These are phyloP conservation scores for Netelia fuscicornis DNA, from an alignment of 2,888 invertebrate genomes.

Conservation along the genomic window DNA sequence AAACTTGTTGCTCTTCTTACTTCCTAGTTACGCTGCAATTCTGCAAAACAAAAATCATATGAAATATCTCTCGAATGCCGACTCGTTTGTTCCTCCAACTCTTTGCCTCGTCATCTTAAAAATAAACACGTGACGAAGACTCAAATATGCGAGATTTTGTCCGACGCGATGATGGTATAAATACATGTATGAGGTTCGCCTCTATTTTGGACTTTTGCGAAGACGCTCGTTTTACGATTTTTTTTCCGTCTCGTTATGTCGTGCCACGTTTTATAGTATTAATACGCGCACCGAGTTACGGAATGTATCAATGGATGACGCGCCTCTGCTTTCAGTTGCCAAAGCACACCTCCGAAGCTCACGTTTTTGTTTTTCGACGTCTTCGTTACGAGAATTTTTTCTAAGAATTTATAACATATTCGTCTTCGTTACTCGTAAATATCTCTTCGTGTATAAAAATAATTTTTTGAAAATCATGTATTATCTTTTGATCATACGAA, in stretches of 20 bases:
- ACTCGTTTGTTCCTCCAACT: conserved; percentile 24
- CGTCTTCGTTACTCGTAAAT: too few species aligned
- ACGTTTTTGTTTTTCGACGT: background rate
- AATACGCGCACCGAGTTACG: background rate
- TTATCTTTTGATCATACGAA: too few species aligned
- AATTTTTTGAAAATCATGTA: too few species aligned
- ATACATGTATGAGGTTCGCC: conserved; percentile 39
- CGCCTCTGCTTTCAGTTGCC: background rate
- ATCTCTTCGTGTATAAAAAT: too few species aligned
- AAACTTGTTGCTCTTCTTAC: background rate
- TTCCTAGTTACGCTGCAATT: conserved; percentile 42
- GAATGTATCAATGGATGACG: conserved; percentile 58
- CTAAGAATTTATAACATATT: too few species aligned
- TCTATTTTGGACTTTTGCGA: conserved; percentile 57
- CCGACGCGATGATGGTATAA: conserved; percentile 49
- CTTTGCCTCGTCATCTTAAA: conserved; percentile 44
- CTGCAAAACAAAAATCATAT: conserved; percentile 28
- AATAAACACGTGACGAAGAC: conserved; percentile 67
- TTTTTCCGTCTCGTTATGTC: conserved; percentile 20
- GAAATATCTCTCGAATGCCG: background rate
- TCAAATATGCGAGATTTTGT: conserved; percentile 55
- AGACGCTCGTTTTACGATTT: conserved; percentile 35
- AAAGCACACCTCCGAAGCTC: background rate
- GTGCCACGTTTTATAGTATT: conserved; percentile 36
- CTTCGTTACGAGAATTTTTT: too few species aligned